phyloP scores from a whole-genome alignment of 2,888 invertebrate species.

The Eumacrocentrus americanus region DNA sequence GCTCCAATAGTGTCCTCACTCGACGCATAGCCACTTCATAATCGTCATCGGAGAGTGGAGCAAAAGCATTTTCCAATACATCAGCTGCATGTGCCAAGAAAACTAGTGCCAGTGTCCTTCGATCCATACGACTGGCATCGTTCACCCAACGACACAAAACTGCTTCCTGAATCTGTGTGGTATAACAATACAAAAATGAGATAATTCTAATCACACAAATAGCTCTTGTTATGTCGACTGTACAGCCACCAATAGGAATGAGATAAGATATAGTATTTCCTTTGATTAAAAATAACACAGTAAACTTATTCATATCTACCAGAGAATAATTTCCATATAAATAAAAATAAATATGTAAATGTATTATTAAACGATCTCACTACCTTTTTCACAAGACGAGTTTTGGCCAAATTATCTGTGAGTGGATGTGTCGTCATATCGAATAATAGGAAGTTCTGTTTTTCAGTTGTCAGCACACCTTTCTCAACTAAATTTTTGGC shows the following conservation, averaged over 20 bases:
- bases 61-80: constrained; percentile 99
- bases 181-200: neutral
- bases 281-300: constrained; percentile 20
- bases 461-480: constrained; percentile 98
- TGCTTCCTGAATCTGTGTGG: constrained; percentile 88
- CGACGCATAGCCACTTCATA: constrained; percentile 98
- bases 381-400: constrained; percentile 95
- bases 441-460: constrained; percentile 98
- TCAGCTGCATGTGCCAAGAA: constrained; percentile 97
- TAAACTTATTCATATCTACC: too few species aligned
- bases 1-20: constrained; percentile 92
- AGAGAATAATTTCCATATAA: too few species aligned
- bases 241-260: constrained; percentile 27
- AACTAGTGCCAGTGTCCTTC: constrained; percentile 89
- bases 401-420: constrained; percentile 93
- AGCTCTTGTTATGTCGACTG: neutral
- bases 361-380: too few species aligned
- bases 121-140: constrained; percentile 97
- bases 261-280: constrained; percentile 31
- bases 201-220: too few species aligned
- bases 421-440: constrained; percentile 99
- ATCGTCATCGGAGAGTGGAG: constrained; percentile 95
- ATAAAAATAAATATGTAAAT: too few species aligned
- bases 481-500: constrained; percentile 99
- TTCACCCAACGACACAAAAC: constrained; percentile 96